These are phyloP conservation scores for Orussus abietinus DNA, from an alignment of 1,140 invertebrate species.

Conservation along the genomic window DNA sequence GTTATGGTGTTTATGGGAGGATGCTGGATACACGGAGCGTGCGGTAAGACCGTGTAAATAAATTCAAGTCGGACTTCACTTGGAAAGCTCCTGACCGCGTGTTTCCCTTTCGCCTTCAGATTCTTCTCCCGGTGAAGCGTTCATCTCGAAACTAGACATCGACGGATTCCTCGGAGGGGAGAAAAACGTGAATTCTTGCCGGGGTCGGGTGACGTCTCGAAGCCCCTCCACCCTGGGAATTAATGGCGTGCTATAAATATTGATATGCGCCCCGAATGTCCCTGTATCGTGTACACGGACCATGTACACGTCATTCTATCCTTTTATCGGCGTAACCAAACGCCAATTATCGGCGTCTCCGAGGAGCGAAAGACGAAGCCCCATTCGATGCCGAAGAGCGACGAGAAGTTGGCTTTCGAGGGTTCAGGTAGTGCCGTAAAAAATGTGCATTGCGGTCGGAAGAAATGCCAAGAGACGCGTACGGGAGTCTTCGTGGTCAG, in stretches of 20 bases:
- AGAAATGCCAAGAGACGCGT: too few species aligned
- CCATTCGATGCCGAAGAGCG: too few species aligned
- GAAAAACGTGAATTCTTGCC: too few species aligned
- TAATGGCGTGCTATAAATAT: slow-evolving; percentile 49
- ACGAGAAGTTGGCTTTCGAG: too few species aligned
- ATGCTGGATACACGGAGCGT: not conserved
- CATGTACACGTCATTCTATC: slow-evolving; percentile 29
- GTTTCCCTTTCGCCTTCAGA: slow-evolving; percentile 25
- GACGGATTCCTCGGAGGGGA: too few species aligned
- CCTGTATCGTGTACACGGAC: slow-evolving; percentile 32
- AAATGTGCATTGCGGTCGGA: slow-evolving; percentile 1
- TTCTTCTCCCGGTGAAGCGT: too few species aligned
- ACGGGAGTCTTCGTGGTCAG: too few species aligned
- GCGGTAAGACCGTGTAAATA: not conserved
- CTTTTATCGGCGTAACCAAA: slow-evolving; percentile 46
- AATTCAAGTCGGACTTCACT: too few species aligned
- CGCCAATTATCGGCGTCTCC: slow-evolving; percentile 45
- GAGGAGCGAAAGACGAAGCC: slow-evolving; percentile 36
- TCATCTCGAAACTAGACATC: too few species aligned
- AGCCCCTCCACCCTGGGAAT: slow-evolving; percentile 13
- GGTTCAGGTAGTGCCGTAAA: not conserved
- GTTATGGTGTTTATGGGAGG: not conserved
- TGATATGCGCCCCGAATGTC: slow-evolving; percentile 33
- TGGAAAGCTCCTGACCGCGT: too few species aligned
- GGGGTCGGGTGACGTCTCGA: too few species aligned